Base-by-base conservation (phyloP, 2,113 vertebrate genomes). In the Lipophrys pholis region DNA sequence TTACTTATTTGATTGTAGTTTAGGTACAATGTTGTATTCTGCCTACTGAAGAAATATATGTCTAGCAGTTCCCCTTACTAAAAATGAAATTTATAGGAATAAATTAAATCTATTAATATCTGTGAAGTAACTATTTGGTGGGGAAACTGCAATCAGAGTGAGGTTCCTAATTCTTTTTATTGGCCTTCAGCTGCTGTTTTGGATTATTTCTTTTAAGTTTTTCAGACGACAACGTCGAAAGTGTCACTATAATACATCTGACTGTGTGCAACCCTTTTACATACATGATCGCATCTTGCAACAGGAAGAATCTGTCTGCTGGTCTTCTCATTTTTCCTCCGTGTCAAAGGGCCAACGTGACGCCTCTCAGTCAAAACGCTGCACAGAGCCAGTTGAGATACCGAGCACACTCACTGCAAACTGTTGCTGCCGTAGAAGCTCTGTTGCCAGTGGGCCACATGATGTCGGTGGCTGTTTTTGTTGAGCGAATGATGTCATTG, bases 401-500 rank as follows among this genome's bases (percentile, higher is more conserved):
- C 21, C 12, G 5, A 68, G 21, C 21, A 53, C 30, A 8, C 39
- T 62, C n/a, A 10, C 57, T 36, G 49, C 53, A 41, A 58, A n/a
- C 60, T 59, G 35, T 6, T 35, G 11, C 35, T 21, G 8, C 49
- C 43, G 16, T 49, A 69, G 9, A 35, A 58, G 66, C 21, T n/a
- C 9, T 12, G 35, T 68, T 38, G 50, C 57, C 46, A 8, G 6
- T 16, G 6, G 70, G 45, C 60, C 84, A 40, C 84, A 87, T 87
- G 87, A 87, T 64, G 41, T 35, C 36, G 40, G 49, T 80, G 64
- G 63, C 46, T 85, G 65, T 57, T 45, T 60, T 72, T 38, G 11
- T 59, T 43, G 14, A n/a, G 73, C 40, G 83, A 87, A 88, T 70
- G 21, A 80, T 71, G 42, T 80, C 63, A 69, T 85, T 89, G 84